These are phyloP conservation scores for Diaperis boleti DNA, from an alignment of 2,888 invertebrate species.

Conservation along the genomic window DNA sequence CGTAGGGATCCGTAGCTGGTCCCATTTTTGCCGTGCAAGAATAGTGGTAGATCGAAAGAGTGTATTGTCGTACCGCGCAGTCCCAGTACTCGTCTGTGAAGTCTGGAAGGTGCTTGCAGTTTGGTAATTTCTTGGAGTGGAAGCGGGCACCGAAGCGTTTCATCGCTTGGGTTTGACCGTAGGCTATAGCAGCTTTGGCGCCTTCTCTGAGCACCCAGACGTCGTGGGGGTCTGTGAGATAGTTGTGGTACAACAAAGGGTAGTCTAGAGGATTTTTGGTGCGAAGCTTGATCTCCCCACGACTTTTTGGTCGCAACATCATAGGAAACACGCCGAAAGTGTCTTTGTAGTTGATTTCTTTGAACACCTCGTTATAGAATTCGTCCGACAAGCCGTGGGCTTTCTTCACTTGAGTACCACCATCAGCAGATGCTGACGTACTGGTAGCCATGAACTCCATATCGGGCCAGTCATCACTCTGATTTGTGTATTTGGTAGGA, in stretches of 20 bases:
- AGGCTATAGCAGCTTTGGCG: slow-evolving; percentile 85
- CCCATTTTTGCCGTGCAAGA: slow-evolving; percentile 91
- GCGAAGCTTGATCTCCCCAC: slow-evolving; percentile 78
- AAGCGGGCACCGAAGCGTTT: slow-evolving; percentile 83
- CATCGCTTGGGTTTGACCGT: slow-evolving; percentile 83
- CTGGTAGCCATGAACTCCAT: slow-evolving; percentile 92
- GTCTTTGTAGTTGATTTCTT: slow-evolving; percentile 75
- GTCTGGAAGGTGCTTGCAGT: slow-evolving; percentile 82
- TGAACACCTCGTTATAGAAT: slow-evolving; percentile 82
- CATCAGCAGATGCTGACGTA: slow-evolving; percentile 84
- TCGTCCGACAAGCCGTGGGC: slow-evolving; percentile 87
- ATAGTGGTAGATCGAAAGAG: slow-evolving; percentile 89
- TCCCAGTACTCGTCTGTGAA: slow-evolving; percentile 91
- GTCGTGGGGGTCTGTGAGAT: slow-evolving; percentile 88
- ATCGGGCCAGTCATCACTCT: slow-evolving; percentile 90
- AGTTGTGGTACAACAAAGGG: slow-evolving; percentile 92
- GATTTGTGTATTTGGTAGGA: slow-evolving; percentile 88
- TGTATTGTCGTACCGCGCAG: slow-evolving; percentile 85
- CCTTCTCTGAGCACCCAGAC: slow-evolving; percentile 86
- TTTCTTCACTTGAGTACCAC: slow-evolving; percentile 80
- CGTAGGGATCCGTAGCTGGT: slow-evolving; percentile 78
- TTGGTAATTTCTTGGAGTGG: slow-evolving; percentile 81
- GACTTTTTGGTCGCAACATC: slow-evolving; percentile 90
- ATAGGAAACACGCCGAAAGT: slow-evolving; percentile 88
- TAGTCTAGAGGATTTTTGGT: slow-evolving; percentile 78